phyloP scores from a whole-genome alignment of 1,140 invertebrate species.

The Helicorthomorpha holstii region DNA sequence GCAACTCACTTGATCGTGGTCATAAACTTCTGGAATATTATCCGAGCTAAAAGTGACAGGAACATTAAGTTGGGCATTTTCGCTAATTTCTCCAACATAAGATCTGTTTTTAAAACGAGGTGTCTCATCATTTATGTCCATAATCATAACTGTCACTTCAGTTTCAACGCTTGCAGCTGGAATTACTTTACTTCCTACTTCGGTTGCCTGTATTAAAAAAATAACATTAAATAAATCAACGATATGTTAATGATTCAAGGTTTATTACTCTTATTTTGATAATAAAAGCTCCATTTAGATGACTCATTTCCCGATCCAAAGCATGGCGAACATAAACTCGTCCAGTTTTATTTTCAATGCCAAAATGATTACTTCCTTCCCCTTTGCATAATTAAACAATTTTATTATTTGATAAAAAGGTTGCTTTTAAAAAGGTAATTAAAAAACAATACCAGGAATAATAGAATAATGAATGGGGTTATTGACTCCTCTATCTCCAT shows the following conservation, averaged over 20 bases:
- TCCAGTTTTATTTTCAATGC: slow-evolving; percentile 62
- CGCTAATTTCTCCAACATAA: slow-evolving; percentile 76
- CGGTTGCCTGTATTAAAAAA: slow-evolving; percentile 37
- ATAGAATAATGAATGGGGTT: slow-evolving; percentile 70
- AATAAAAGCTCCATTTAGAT: slow-evolving; percentile 67
- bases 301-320: slow-evolving; percentile 63
- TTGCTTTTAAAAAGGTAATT: neutral
- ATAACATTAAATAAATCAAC: neutral
- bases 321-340: slow-evolving; percentile 53
- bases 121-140: slow-evolving; percentile 88
- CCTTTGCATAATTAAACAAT: neutral
- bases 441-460: slow-evolving; percentile 34
- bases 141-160: slow-evolving; percentile 78
- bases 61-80: slow-evolving; percentile 78
- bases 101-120: slow-evolving; percentile 57
- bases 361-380: slow-evolving; percentile 35
- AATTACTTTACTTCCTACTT: slow-evolving; percentile 37
- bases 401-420: neutral
- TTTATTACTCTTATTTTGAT: slow-evolving; percentile 50
- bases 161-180: slow-evolving; percentile 60
- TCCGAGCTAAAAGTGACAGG: slow-evolving; percentile 70
- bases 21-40: slow-evolving; percentile 67
- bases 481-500: slow-evolving; percentile 80
- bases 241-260: neutral
- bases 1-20: slow-evolving; percentile 63